Conservation (phyloP, 2,888 invertebrate genomes). For the Hirtodrosophila duncani region DNA sequence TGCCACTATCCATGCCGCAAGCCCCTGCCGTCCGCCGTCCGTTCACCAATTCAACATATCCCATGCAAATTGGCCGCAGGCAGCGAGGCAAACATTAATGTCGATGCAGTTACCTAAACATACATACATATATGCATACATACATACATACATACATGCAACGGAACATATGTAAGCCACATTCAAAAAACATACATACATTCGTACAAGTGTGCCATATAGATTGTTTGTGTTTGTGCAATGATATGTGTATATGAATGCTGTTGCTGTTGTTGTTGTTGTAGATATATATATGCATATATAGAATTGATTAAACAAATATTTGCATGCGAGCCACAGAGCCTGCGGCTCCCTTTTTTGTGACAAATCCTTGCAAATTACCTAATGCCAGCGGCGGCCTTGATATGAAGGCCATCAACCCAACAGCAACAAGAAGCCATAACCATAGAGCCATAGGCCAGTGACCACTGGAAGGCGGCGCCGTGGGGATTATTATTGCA, state of each 20-base stretch:
- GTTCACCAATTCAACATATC: constrained; percentile 31
- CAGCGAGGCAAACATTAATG: constrained; percentile 39
- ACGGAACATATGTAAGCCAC: constrained; percentile 2
- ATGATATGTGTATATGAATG: background rate
- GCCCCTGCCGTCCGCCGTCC: constrained; percentile 1
- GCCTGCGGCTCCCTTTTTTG: constrained; percentile 23
- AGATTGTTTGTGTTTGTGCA: background rate
- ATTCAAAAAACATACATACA: constrained; percentile 2
- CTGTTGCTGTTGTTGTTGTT: constrained; percentile 1
- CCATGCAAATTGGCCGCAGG: constrained; percentile 63
- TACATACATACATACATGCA: constrained; percentile 4
- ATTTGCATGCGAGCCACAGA: constrained; percentile 53
- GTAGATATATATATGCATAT: no score
- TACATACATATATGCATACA: constrained; percentile 2
- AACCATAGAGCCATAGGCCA: no score
- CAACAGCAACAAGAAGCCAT: no score
- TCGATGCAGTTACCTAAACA: constrained; percentile 16
- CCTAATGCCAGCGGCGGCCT: constrained; percentile 64
- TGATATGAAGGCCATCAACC: constrained; percentile 30
- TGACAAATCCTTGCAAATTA: constrained; percentile 62
- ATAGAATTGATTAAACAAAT: constrained; percentile 65
- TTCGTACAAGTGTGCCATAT: constrained; percentile 2
- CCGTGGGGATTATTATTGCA: constrained; percentile 32
- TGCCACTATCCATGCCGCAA: constrained; percentile 18
- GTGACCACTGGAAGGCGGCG: no score